These are phyloP conservation scores for Synergus laeviventris DNA, from an alignment of 2,888 invertebrate genomes.

Conservation along the genomic window DNA sequence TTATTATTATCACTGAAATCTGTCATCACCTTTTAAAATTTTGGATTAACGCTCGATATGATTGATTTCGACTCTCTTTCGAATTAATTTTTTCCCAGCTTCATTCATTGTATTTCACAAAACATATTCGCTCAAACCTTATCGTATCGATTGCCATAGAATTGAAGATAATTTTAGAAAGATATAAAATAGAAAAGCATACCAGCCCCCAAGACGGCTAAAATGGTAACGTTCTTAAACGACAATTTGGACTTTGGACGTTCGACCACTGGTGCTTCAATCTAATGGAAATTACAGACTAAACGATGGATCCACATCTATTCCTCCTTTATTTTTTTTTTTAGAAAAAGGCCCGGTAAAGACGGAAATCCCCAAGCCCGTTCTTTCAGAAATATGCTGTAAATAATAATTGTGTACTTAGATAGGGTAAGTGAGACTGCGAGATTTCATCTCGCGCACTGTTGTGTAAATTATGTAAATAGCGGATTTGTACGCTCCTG, in stretches of 20 bases:
- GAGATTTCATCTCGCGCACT: constrained; percentile 35
- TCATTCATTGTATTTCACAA: neutral
- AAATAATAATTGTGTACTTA: constrained; percentile 59
- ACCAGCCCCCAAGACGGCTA: constrained; percentile 56
- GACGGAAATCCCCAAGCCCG: constrained; percentile 48
- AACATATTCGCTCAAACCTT: neutral
- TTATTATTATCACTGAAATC: neutral
- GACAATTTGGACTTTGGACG: constrained; percentile 38
- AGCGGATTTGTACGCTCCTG: constrained; percentile 61
- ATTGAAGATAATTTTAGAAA: neutral
- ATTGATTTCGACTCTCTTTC: neutral
- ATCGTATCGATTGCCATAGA: neutral
- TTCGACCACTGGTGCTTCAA: neutral
- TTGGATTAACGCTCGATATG: neutral
- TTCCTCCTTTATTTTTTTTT: constrained; percentile 46
- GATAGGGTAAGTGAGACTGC: constrained; percentile 42
- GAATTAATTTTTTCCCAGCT: neutral
- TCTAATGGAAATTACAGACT: constrained; percentile 8
- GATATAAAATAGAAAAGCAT: constrained; percentile 55
- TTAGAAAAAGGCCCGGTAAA: constrained; percentile 53
- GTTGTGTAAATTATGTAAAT: constrained; percentile 70
- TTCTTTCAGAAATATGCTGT: constrained; percentile 58
- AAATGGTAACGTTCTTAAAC: constrained; percentile 44
- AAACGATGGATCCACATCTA: constrained; percentile 2
- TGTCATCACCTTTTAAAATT: neutral